These are phyloP conservation scores for Chelonus insularis DNA, from an alignment of 1,140 invertebrate genomes.

Conservation along the genomic window DNA sequence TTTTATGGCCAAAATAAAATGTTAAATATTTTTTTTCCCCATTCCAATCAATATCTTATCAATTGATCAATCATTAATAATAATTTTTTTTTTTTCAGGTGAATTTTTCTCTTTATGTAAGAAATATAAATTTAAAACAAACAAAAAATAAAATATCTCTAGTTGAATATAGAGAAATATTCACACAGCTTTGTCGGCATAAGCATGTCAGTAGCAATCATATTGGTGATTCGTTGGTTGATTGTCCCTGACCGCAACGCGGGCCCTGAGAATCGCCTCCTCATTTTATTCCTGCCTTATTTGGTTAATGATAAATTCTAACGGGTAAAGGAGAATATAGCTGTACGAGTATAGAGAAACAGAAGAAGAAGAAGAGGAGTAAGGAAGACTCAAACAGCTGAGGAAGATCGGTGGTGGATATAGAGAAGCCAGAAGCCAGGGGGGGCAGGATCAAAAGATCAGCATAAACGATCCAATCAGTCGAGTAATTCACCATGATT, in stretches of 20 bases:
- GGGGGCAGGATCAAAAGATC: conserved; percentile 54
- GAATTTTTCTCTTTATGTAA: too few relatives aligned
- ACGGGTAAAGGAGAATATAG: conserved; percentile 38
- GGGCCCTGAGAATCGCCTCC: conserved; percentile 24
- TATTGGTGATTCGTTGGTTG: conserved; percentile 59
- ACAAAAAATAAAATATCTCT: not conserved
- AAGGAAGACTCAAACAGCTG: not conserved
- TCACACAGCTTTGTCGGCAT: conserved; percentile 52
- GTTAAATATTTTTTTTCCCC: too few relatives aligned
- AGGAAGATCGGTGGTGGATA: not conserved
- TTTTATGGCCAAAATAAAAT: too few relatives aligned
- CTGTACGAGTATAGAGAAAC: not conserved
- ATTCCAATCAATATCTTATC: too few relatives aligned
- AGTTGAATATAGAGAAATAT: conserved; percentile 1
- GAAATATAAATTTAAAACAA: not conserved
- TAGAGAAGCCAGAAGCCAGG: conserved; percentile 22
- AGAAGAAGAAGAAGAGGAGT: conserved; percentile 3
- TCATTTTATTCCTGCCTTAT: conserved; percentile 57
- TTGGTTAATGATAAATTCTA: conserved; percentile 58
- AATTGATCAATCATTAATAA: too few relatives aligned
- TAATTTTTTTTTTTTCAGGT: too few relatives aligned
- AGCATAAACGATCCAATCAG: conserved; percentile 61
- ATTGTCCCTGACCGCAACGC: conserved; percentile 59
- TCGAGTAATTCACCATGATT: conserved; percentile 59
- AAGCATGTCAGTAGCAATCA: conserved; percentile 61